phyloP scores from a whole-genome alignment of 2,113 vertebrate species.

The Alaudala cheleensis region DNA sequence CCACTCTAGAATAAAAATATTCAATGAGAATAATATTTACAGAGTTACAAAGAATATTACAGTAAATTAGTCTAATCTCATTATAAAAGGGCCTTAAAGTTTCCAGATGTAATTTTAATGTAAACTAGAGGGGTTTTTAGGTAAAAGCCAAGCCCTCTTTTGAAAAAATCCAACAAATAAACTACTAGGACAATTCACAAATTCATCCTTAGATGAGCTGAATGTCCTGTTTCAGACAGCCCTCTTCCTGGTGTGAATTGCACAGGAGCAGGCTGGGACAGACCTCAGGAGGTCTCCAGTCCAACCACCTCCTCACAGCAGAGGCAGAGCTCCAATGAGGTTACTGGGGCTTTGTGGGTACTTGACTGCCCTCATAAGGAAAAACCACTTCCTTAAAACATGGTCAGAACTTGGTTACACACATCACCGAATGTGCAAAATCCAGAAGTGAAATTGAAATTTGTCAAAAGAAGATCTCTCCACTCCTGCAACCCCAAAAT shows the following conservation, averaged over 20 bases:
- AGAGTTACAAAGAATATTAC: not conserved
- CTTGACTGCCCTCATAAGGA: not conserved
- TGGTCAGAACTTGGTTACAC: not conserved
- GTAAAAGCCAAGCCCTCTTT: not conserved
- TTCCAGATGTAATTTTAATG: not conserved
- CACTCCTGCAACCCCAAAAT: fast-evolving
- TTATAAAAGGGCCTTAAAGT: not conserved
- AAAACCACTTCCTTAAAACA: not conserved
- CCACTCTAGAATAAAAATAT: not conserved
- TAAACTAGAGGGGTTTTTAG: not conserved
- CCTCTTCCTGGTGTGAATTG: not conserved
- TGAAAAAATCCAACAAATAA: not conserved
- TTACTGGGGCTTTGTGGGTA: not conserved
- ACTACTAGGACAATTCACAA: not conserved
- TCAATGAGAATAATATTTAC: not conserved
- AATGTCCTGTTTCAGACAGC: not conserved
- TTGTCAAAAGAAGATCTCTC: not conserved
- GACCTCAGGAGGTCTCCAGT: not conserved
- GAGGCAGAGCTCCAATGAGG: not conserved
- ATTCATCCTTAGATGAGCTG: not conserved
- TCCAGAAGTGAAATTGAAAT: not conserved
- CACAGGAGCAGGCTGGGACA: not conserved
- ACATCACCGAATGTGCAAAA: not conserved
- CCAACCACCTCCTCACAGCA: not conserved
- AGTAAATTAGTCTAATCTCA: not conserved